These are phyloP conservation scores for Teleiodes luculella DNA, from an alignment of 2,888 invertebrate genomes.

Conservation along the genomic window DNA sequence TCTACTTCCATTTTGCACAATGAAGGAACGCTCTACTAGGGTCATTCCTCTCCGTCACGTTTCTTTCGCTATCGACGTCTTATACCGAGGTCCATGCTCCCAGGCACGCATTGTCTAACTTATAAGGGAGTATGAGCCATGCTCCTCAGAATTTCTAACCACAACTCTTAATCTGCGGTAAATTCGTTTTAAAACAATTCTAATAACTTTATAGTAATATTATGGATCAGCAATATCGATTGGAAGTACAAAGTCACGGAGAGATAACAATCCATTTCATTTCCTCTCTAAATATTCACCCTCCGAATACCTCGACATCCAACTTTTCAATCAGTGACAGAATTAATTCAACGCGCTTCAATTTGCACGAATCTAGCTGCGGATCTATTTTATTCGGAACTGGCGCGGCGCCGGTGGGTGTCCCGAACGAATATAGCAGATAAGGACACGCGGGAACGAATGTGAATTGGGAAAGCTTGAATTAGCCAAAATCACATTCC, in stretches of 20 bases:
- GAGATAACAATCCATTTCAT: not conserved
- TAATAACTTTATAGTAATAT: too few relatives aligned
- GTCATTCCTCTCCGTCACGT: too few relatives aligned
- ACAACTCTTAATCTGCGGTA: too few relatives aligned
- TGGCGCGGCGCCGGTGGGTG: slow-evolving; percentile 33
- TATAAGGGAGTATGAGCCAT: too few relatives aligned
- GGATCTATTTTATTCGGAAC: slow-evolving; percentile 51
- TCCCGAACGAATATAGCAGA: slow-evolving; percentile 39
- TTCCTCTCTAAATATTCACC: slow-evolving; percentile 20
- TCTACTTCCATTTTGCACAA: not conserved
- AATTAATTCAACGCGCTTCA: slow-evolving; percentile 59
- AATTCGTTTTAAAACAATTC: too few relatives aligned
- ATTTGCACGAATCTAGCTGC: slow-evolving; percentile 39
- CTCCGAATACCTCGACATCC: slow-evolving; percentile 23
- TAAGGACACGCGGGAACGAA: slow-evolving; percentile 39
- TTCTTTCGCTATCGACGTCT: too few relatives aligned
- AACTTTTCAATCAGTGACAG: slow-evolving; percentile 55
- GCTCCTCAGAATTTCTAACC: too few relatives aligned
- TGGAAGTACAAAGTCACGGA: not conserved
- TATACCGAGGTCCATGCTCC: too few relatives aligned
- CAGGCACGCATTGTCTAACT: too few relatives aligned
- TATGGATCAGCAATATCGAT: not conserved
- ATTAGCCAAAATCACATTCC: slow-evolving; percentile 51
- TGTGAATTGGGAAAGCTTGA: slow-evolving; percentile 46
- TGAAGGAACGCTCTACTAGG: too few relatives aligned